These are phyloP conservation scores for Doris montereyensis DNA, from an alignment of 2,888 invertebrate genomes.

Conservation along the genomic window DNA sequence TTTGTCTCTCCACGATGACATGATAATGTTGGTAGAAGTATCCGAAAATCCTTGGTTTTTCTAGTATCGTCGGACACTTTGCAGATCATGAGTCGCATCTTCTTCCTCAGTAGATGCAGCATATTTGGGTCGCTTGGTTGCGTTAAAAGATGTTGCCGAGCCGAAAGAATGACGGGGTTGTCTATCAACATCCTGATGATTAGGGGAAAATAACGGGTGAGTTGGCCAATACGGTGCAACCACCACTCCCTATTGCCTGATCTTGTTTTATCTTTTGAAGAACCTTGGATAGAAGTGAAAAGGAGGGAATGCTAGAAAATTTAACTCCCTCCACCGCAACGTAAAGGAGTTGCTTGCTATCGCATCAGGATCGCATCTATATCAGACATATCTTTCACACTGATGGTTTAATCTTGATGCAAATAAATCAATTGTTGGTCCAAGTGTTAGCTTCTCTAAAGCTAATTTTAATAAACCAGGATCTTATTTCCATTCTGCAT, in stretches of 20 bases:
- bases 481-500: conserved; percentile 40
- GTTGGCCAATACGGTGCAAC: conserved; percentile 35
- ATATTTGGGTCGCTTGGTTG: not conserved
- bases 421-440: conserved; percentile 43
- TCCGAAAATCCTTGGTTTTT: not conserved
- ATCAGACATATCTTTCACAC: conserved; percentile 26
- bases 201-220: conserved; percentile 26
- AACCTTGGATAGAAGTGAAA: conserved; percentile 31
- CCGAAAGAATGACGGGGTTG: conserved; percentile 18
- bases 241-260: conserved; percentile 24
- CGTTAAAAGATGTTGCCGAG: not conserved
- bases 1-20: not conserved
- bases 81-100: not conserved
- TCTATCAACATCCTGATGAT: conserved; percentile 13
- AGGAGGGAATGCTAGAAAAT: conserved; percentile 42
- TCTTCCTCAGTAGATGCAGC: not conserved
- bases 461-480: conserved; percentile 5
- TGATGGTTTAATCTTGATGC: conserved; percentile 42
- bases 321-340: conserved; percentile 21
- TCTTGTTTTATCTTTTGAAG: conserved; percentile 37
- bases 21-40: not conserved
- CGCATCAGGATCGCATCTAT: conserved; percentile 39
- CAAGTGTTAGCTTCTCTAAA: no score
- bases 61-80: not conserved
- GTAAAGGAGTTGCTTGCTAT: conserved; percentile 37